phyloP scores from a whole-genome alignment of 2,888 invertebrate genomes.

The Rhodophaea formosa region DNA sequence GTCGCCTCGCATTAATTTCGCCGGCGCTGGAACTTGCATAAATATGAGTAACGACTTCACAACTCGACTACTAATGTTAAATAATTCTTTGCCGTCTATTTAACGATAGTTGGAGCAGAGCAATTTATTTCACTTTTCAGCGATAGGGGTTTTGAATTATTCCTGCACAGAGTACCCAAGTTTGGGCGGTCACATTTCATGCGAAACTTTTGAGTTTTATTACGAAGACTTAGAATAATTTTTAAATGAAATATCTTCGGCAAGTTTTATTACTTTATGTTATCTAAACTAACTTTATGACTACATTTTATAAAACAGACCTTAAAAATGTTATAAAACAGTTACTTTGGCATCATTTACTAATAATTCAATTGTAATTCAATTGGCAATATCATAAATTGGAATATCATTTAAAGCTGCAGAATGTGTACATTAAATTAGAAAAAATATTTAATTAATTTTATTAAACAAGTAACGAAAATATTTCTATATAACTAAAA shows the following conservation, averaged over 20 bases:
- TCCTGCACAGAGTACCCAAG: neutral
- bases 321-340: too few relatives aligned
- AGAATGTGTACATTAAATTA: too few relatives aligned
- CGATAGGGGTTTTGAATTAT: constrained; percentile 5
- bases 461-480: too few relatives aligned
- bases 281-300: too few relatives aligned
- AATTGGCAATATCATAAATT: too few relatives aligned
- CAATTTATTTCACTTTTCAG: constrained; percentile 10
- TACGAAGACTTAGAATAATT: neutral
- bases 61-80: constrained; percentile 47
- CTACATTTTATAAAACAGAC: too few relatives aligned
- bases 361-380: too few relatives aligned
- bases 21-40: constrained; percentile 44
- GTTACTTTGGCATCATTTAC: too few relatives aligned
- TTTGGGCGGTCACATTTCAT: neutral
- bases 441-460: too few relatives aligned
- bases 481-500: too few relatives aligned
- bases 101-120: constrained; percentile 21
- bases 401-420: too few relatives aligned
- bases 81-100: constrained; percentile 35
- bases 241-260: neutral
- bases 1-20: constrained; percentile 39
- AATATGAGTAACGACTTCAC: constrained; percentile 52
- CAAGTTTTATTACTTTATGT: too few relatives aligned
- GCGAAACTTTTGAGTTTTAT: neutral